Base-by-base conservation (phyloP, 2,888 invertebrate genomes). In the Silvanus unidentatus region DNA sequence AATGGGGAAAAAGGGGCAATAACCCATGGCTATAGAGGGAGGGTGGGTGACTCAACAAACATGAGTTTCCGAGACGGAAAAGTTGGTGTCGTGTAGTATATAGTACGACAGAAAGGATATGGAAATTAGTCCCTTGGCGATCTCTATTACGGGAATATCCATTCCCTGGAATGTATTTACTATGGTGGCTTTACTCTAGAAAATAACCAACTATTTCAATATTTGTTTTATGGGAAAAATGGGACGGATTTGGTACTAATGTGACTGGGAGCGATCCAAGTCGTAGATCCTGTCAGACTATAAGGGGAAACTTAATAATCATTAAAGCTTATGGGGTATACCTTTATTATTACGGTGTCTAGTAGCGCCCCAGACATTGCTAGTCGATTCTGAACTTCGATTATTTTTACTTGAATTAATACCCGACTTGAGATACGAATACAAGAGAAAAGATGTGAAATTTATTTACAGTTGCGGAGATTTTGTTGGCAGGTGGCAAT, bases 121-220 rank as follows among this genome's bases (percentile, higher is more conserved):
- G 53, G 53, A 55, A 53, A 55, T 55, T 44, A 49, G 45, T 53
- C 50, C 54, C 53, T 50, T 50, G 54, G 47, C 47, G 50, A 42
- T 42, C 37, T 37, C 45, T 42, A 45, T 42, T 14, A 43, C 37
- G 27, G 27, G 6, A 15, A 43, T 16, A 11, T 38, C 28, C 37
- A 22, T 43, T 43, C 43, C 43, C 43, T 38, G 38, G 43, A 43
- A 27, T 38, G 16, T 15, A 42, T 29, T 22, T 27, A 30, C 22
- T 22, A 8, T n/a, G n/a, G 28, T 28, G 32, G 32, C n/a, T 32
- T 32, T 22, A 22, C 22, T 8, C 28, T 32, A 11, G 5, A 32
- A 32, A 32, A 32, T 32, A 32, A 32, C 32, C 6, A 22, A 12
- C 32, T 11, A 32, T 32, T 32, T 32, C 32, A 32, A 12, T 32